Evolutionary conservation across 2,113 vertebrate genomes (phyloP).

Genomic region (Dolichallabes microphthalmus): DNA sequence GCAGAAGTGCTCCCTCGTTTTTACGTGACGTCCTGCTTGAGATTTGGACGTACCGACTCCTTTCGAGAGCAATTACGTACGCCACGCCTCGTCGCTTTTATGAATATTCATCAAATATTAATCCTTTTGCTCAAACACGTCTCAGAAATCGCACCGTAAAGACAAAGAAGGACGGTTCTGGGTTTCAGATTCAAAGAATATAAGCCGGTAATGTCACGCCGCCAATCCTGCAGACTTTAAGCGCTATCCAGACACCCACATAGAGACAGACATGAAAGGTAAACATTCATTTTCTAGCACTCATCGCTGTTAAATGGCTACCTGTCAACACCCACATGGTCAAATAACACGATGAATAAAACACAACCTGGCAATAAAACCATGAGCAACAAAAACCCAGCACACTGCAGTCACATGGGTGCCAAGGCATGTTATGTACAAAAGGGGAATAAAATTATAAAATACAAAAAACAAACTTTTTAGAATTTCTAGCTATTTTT

Average conservation of each 20-base stretch:
- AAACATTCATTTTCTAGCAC: conserved; percentile 25
- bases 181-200: background rate
- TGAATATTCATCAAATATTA: conserved; percentile 47
- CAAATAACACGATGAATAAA: background rate
- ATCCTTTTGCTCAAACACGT: conserved; percentile 26
- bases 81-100: conserved; percentile 31
- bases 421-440: background rate
- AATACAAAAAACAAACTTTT: background rate
- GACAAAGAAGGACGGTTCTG: conserved; percentile 12
- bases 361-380: background rate
- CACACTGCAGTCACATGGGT: background rate
- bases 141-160: conserved; percentile 18
- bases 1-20: background rate
- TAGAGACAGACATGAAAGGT: background rate
- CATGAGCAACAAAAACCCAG: background rate
- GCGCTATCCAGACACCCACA: conserved; percentile 12
- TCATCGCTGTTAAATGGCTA: conserved; percentile 11
- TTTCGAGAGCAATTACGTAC: conserved; percentile 37
- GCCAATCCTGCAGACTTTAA: background rate
- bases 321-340: conserved; percentile 29
- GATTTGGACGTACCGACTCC: conserved; percentile 22
- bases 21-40: background rate
- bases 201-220: background rate
- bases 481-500: background rate
- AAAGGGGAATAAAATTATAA: too few relatives aligned